Percentiles rank a stretch among this genome's conserved stretches.
These are phyloP conservation scores for Brienomyrus longianalis DNA, from an alignment of 2,113 vertebrate genomes.

Conservation along the genomic window DNA sequence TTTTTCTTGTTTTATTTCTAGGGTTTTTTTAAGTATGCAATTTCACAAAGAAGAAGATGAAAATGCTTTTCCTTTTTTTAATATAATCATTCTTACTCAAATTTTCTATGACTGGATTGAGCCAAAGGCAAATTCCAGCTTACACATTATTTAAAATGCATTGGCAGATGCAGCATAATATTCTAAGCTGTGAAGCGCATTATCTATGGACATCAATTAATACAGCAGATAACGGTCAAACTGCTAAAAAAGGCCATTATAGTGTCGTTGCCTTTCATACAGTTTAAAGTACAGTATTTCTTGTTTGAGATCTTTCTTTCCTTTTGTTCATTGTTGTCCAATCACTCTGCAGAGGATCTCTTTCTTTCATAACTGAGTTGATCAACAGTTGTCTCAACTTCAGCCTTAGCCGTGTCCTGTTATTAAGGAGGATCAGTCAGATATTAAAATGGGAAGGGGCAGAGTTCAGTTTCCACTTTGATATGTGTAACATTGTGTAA, in stretches of 20 bases:
- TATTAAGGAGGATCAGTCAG: constrained; percentile 11
- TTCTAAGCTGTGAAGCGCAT: constrained; percentile 29
- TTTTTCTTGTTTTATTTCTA: constrained; percentile 25
- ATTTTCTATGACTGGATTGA: constrained; percentile 39
- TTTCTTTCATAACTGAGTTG: constrained; percentile 10
- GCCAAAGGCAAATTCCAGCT: constrained; percentile 30
- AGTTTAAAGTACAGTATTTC: neutral
- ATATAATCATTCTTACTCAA: constrained; percentile 31
- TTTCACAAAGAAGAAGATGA: constrained; percentile 37
- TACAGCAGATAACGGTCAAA: constrained; percentile 18
- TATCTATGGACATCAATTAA: constrained; percentile 37
- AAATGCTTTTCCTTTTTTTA: constrained; percentile 19
- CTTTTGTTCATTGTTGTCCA: constrained; percentile 5
- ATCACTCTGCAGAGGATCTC: neutral
- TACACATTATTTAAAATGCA: constrained; percentile 38
- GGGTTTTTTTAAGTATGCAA: constrained; percentile 33
- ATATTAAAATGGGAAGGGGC: neutral
- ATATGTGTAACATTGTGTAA: neutral
- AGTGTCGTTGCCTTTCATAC: neutral
- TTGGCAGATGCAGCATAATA: constrained; percentile 21
- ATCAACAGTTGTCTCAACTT: neutral
- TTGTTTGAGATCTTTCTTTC: neutral
- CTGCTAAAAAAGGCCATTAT: neutral
- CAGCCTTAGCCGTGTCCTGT: neutral
- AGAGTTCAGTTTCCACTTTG: neutral